Percentiles rank a stretch among this genome's conserved stretches.
phyloP scores from a whole-genome alignment of 2,797 vertebrate genomes.

The Neoniphon sammara region DNA sequence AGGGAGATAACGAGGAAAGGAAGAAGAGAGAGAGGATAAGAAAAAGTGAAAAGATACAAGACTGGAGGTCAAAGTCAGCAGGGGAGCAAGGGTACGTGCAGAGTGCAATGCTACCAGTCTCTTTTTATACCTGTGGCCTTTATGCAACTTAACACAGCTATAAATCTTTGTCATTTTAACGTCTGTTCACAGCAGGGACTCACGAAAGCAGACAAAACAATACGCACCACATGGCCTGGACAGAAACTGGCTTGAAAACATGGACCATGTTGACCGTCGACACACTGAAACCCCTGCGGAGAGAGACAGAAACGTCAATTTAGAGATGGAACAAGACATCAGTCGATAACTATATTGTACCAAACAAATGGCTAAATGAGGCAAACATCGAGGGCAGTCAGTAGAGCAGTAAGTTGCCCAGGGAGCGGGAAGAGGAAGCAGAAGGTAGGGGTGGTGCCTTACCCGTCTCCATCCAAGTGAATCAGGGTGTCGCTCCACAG shows the following conservation, averaged over 20 bases:
- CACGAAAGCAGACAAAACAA: not conserved
- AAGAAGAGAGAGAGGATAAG: conserved; percentile 20
- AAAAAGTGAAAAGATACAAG: conserved; percentile 1
- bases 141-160: conserved; percentile 1
- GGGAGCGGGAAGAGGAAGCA: conserved; percentile 33
- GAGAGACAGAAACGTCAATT: conserved; percentile 8
- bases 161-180: not conserved
- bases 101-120: not conserved
- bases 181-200: not conserved
- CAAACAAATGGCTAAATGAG: not conserved
- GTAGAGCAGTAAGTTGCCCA: conserved; percentile 7
- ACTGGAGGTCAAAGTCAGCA: conserved; percentile 37
- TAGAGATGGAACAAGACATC: too few relatives aligned
- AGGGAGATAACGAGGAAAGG: conserved; percentile 29
- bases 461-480: conserved; percentile 99
- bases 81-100: not conserved
- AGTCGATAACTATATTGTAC: too few relatives aligned
- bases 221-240: conserved; percentile 98
- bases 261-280: conserved; percentile 96
- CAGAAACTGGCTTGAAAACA: conserved; percentile 98
- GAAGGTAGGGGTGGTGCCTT: conserved; percentile 69
- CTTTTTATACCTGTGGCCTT: not conserved
- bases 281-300: conserved; percentile 93
- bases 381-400: not conserved
- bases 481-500: conserved; percentile 98